phyloP scores from a whole-genome alignment of 2,797 vertebrate species.

The Macropus fuliginosus region DNA sequence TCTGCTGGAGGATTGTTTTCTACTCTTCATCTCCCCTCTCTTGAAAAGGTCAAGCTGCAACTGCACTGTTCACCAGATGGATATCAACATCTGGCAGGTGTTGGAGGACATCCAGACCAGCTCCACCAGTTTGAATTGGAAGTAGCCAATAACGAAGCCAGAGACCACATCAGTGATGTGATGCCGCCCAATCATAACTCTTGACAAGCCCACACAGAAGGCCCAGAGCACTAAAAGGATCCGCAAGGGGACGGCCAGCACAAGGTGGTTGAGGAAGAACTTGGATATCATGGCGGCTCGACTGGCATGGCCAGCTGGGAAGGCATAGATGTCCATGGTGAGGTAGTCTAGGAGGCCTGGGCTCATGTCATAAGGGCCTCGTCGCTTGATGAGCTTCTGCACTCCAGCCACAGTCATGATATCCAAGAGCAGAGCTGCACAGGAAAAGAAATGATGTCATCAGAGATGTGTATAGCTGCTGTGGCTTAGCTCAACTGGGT shows the following conservation, averaged over 20 bases:
- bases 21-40: not conserved
- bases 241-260: conserved; percentile 94
- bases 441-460: not conserved
- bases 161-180: conserved; percentile 95
- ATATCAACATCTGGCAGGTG: conserved; percentile 95
- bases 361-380: conserved; percentile 91
- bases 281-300: conserved; percentile 95
- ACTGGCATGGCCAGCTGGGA: conserved; percentile 95
- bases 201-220: conserved; percentile 93
- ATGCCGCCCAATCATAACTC: conserved; percentile 94
- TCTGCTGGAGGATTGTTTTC: not conserved
- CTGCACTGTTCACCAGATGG: conserved; percentile 86
- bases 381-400: conserved; percentile 94
- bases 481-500: not conserved
- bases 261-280: conserved; percentile 97
- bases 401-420: conserved; percentile 93
- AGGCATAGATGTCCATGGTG: conserved; percentile 95
- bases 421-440: conserved; percentile 92
- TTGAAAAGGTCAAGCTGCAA: not conserved
- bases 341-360: conserved; percentile 93
- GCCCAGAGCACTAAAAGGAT: conserved; percentile 96
- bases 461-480: not conserved
- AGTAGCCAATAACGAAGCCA: conserved; percentile 92
- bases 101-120: conserved; percentile 95
- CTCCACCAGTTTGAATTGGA: conserved; percentile 96